Evolutionary conservation across 1,140 invertebrate genomes (phyloP).

Genomic region (Lepidurus arcticus): DNA sequence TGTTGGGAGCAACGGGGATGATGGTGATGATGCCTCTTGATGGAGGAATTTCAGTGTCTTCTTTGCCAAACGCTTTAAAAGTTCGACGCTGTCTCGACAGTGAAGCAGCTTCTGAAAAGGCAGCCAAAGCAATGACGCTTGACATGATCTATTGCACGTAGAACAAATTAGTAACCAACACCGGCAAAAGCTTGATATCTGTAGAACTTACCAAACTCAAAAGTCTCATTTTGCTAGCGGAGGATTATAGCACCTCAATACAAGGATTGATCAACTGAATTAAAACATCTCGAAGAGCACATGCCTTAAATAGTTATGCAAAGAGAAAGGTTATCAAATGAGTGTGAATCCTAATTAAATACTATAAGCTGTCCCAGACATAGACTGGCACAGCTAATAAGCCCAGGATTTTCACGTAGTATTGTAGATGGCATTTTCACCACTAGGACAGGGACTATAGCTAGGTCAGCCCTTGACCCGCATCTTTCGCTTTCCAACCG

Average conservation of each 20-base stretch:
- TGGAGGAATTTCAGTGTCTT: neutral
- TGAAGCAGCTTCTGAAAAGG: neutral
- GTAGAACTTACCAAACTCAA: neutral
- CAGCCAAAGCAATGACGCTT: neutral
- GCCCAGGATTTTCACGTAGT: neutral
- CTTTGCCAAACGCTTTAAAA: neutral
- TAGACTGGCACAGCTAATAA: too few species aligned
- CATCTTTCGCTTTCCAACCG: neutral
- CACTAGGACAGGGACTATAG: neutral
- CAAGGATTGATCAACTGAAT: neutral
- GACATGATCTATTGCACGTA: neutral
- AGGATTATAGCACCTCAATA: neutral
- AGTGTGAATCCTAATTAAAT: neutral
- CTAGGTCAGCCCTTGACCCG: conserved; percentile 6
- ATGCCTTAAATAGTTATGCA: neutral
- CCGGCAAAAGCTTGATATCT: neutral
- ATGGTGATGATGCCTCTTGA: neutral
- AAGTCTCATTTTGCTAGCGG: neutral
- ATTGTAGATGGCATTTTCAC: neutral
- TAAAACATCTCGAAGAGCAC: neutral
- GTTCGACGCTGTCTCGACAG: neutral
- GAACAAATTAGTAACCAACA: neutral
- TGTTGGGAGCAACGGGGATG: neutral
- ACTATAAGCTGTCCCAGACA: too few species aligned
- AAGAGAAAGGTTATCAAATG: neutral